A percentile compares a stretch with the other conserved stretches of the same genome.
Conservation (phyloP, 2,113 vertebrate genomes). For the Gymnocephalus cernua region DNA sequence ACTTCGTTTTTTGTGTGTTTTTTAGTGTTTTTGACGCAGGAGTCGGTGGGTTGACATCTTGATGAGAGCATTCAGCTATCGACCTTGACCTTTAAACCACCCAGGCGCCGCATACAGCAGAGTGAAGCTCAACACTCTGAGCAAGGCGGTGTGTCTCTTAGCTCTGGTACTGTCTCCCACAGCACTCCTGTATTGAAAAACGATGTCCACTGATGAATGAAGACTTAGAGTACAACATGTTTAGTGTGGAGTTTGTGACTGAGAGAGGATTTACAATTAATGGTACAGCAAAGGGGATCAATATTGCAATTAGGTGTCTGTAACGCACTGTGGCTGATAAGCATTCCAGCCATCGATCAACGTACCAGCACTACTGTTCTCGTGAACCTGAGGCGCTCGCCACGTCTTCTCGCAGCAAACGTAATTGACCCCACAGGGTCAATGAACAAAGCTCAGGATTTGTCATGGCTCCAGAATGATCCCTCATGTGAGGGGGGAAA, state of each 20-base stretch:
- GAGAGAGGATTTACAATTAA: conserved; percentile 81
- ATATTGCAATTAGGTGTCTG: conserved; percentile 86
- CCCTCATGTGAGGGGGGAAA: conserved; percentile 34
- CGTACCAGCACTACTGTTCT: conserved; percentile 42
- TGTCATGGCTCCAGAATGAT: conserved; percentile 54
- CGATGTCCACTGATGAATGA: conserved; percentile 74
- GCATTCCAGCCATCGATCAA: conserved; percentile 79
- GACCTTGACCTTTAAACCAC: conserved; percentile 72
- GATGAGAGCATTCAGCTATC: conserved; percentile 49
- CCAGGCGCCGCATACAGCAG: not conserved
- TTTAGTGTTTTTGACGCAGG: conserved; percentile 32
- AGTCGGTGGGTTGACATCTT: conserved; percentile 56
- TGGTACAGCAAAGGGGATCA: conserved; percentile 78
- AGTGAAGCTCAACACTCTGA: conserved; percentile 25
- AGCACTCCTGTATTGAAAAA: conserved; percentile 66
- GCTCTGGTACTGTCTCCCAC: conserved; percentile 30
- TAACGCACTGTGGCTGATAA: conserved; percentile 81
- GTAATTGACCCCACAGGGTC: conserved; percentile 77
- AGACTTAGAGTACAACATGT: conserved; percentile 68
- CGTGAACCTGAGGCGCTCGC: conserved; percentile 59
- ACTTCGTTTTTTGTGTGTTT: too few relatives aligned
- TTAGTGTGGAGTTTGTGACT: conserved; percentile 64
- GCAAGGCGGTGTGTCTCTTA: conserved; percentile 25
- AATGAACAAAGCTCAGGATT: conserved; percentile 69
- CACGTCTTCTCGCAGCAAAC: conserved; percentile 53